Conservation (phyloP, 2,113 vertebrate species). For the Taurulus bubalis region DNA sequence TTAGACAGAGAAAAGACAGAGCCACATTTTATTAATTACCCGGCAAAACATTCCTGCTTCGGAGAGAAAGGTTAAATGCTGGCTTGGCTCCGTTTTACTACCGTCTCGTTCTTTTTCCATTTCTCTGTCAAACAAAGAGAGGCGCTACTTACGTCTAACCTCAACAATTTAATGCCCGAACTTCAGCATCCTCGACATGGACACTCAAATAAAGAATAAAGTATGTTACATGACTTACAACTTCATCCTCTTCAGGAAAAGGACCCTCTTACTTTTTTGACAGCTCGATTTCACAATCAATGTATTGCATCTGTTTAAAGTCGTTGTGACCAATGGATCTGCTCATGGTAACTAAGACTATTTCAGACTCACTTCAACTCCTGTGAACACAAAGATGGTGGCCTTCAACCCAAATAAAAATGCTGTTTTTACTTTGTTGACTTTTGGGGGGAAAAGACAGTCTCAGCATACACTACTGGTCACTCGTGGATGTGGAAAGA, state of each 20-base stretch:
- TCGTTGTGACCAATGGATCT: neutral
- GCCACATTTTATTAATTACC: slow-evolving; percentile 50
- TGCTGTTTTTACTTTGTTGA: neutral
- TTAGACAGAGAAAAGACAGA: slow-evolving; percentile 39
- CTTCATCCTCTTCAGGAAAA: neutral
- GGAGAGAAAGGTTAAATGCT: slow-evolving; percentile 9
- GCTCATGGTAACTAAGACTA: neutral
- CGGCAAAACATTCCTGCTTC: slow-evolving; percentile 38
- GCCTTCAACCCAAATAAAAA: neutral
- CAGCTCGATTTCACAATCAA: neutral
- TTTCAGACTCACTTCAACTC: neutral
- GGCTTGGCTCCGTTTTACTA: slow-evolving; percentile 31
- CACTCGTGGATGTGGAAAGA: too few species aligned
- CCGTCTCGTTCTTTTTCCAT: neutral
- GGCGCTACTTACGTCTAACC: neutral
- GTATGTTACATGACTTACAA: neutral
- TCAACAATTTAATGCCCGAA: neutral
- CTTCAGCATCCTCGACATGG: neutral
- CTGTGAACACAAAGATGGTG: neutral
- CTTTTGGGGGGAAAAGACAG: neutral
- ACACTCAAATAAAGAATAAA: neutral
- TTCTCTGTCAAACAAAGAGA: neutral
- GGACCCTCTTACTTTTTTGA: neutral
- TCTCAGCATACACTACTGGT: too few species aligned
- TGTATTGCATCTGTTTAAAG: neutral